Base-by-base conservation (phyloP, 2,888 invertebrate species). In the Xylophagus ater region DNA sequence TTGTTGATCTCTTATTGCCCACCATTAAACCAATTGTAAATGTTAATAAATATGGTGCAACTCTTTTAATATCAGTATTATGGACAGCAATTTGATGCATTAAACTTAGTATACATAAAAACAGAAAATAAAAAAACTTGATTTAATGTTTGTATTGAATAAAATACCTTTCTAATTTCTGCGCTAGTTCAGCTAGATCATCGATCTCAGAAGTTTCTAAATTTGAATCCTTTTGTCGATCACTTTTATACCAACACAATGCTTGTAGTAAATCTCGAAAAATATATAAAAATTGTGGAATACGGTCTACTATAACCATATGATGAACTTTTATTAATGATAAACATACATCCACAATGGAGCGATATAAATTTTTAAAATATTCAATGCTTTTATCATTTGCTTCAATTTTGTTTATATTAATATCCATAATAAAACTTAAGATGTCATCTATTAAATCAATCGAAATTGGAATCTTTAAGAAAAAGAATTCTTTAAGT, bases 1-100 rank as follows among this genome's bases (percentile, higher is more conserved):
- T 62, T 3, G 62, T 62, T 5, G 64, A 53, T n/a, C 57, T 49
- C 19, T 58, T 57, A 40, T 56, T 58, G 6, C 51, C 48, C 5
- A 62, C 61, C 58, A 63, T 62, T 18, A 61, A 49, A 34, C 53
- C 55, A 8, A 64, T 62, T 26, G 53, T 49, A 34, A 55, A 60
- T 4, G 56, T 55, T 13, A 64, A 48, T 13, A 60, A 47, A 40
- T 62, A 63, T 1, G 64, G 62, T 3, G 62, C 62, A 6, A 64
- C 54, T 44, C 61, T 52, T 43, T 64, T 64, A 7, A 63, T 47
- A 41, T 57, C 54, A 23, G 55, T 20, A 15, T 53, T 50, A 33
- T 59, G 55, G 1, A 51, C 49, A 0, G 52, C 50, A 28, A 64
- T 50, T 6, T 49, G 45, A 21, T 57, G 53, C 51, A 58, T 56